Evolutionary conservation across 1,140 invertebrate genomes (phyloP), one percentile per base, ranked within the genome.

Genomic region (Mercenaria mercenaria): DNA sequence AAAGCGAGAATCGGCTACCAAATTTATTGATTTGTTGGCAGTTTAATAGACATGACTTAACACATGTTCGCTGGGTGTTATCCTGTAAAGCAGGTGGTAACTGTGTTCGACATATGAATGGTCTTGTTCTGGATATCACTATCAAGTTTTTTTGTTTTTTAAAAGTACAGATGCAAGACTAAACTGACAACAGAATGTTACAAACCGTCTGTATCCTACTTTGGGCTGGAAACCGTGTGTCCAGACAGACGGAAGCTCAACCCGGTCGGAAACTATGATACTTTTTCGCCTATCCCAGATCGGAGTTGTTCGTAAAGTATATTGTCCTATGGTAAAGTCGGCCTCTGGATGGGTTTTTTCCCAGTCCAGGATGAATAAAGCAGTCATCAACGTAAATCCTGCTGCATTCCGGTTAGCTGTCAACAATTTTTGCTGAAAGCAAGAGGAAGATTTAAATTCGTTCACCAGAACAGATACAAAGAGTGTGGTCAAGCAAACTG

Each of bases 251-350:
- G 34, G n/a, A 0, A 82, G 41, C 0, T 10, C 23, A 4, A 64
- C 59, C 3, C 56, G 29, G 0, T 64, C 52, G 11, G 34, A 0
- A 0, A 61, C 32, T 64, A 82, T 11, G 23, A 82, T 64, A 32
- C 41, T 82, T 26, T 82, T 82, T 37, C 26, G 37, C 15, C 80
- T 52, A 32, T 82, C 80, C 80, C 80, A 82, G 4, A 67, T 64
- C 10, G 80, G 34, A 26, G 0, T 0, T 32, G 39, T 64, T 26
- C 56, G 15, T 26, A 64, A 15, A 8, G 80, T 82, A 67, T 82
- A 82, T 20, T 64, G 56, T 0, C 52, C 80, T 15, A 82, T 34
- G 13, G 52, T 67, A 56, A 64, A 59, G 29, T 82, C 59, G 1
- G 80, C 50, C 0, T 41, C n/a, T 43, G 32, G 56, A 10, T 41